Evolutionary conservation across 2,113 vertebrate genomes (phyloP).

Genomic region (Chaetodon auriga): DNA sequence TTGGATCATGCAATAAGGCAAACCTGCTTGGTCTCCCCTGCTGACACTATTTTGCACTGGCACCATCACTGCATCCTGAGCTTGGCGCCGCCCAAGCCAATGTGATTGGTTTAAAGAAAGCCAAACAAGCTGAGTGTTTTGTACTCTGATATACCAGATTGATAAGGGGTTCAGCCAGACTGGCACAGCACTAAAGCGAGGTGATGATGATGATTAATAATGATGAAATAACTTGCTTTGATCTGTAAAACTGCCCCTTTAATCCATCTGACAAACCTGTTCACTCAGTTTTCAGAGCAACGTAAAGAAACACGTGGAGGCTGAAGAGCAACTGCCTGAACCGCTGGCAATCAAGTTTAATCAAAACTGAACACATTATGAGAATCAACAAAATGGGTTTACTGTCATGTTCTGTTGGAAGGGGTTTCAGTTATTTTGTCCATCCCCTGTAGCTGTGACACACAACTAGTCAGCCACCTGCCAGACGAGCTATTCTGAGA

Average conservation of each 20-base stretch:
- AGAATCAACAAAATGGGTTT: conserved; percentile 5
- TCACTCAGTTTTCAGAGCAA: neutral
- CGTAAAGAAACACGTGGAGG: neutral
- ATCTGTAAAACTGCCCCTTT: neutral
- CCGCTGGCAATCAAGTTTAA: neutral
- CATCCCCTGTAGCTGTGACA: conserved; percentile 46
- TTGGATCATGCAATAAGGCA: too few species aligned
- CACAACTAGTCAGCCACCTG: conserved; percentile 57
- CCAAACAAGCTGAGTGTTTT: too few species aligned
- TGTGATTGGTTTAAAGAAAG: too few species aligned
- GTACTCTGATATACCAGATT: too few species aligned
- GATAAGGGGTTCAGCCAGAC: too few species aligned
- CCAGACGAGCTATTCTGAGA: conserved; percentile 60
- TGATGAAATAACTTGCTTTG: neutral
- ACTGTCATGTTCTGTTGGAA: neutral
- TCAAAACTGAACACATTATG: neutral
- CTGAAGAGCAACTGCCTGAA: neutral
- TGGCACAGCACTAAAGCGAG: too few species aligned
- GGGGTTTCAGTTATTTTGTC: conserved; percentile 8
- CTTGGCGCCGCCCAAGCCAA: too few species aligned
- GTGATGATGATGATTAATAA: neutral
- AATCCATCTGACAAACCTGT: neutral
- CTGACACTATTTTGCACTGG: too few species aligned
- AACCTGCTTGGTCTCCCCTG: too few species aligned
- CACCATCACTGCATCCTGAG: too few species aligned